Evolutionary conservation across 2,888 invertebrate species (phyloP).

Genomic region (Ditylenchus weischeri): DNA sequence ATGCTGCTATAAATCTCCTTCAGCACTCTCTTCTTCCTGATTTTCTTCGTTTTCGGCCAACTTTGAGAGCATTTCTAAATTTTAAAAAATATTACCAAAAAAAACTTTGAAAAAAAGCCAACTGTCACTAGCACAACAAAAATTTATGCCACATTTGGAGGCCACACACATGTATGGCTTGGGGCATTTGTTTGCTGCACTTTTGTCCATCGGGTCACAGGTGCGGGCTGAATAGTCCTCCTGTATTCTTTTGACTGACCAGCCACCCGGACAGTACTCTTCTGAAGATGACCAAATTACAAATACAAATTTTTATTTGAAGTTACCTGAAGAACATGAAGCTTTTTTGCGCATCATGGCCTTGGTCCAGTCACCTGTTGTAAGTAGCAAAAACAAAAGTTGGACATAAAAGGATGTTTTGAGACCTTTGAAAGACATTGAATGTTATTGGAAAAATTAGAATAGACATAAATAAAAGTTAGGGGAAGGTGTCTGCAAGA

Average conservation of each 20-base stretch:
- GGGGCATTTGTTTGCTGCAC: slow-evolving; percentile 37
- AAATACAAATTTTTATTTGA: not conserved
- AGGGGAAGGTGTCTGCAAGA: no score
- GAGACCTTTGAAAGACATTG: no score
- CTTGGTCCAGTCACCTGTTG: no score
- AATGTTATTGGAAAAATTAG: no score
- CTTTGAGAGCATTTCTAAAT: slow-evolving; percentile 29
- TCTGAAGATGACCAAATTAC: slow-evolving; percentile 26
- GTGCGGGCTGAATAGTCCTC: slow-evolving; percentile 43
- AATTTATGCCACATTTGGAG: slow-evolving; percentile 49
- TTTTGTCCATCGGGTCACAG: slow-evolving; percentile 42
- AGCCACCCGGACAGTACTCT: slow-evolving; percentile 50
- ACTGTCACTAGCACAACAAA: slow-evolving; percentile 51
- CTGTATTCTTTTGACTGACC: slow-evolving; percentile 41
- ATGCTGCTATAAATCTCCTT: slow-evolving; percentile 9
- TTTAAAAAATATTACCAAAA: no score
- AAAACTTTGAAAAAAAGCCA: slow-evolving; percentile 13
- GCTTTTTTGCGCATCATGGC: not conserved
- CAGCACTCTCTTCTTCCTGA: slow-evolving; percentile 21
- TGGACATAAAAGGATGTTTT: no score
- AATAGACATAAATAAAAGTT: no score
- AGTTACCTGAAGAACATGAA: slow-evolving; percentile 9
- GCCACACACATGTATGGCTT: slow-evolving; percentile 51
- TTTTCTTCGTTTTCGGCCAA: slow-evolving; percentile 16
- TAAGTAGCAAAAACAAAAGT: no score